phyloP scores from a whole-genome alignment of 2,113 vertebrate species.

The Donacobius atricapilla region DNA sequence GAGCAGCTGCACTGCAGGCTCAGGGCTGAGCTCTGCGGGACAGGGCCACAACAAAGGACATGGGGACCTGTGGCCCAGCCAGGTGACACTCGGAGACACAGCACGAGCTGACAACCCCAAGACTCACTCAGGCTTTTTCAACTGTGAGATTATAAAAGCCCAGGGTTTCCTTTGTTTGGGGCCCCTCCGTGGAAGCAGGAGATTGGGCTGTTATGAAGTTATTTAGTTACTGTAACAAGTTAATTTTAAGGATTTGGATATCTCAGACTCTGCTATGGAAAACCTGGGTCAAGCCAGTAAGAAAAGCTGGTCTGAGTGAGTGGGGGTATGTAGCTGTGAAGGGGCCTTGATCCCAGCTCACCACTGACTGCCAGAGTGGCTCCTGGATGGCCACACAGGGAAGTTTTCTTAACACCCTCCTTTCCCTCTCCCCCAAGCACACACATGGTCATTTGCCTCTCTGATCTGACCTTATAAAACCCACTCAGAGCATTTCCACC shows the following conservation, averaged over 20 bases:
- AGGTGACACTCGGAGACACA: background rate
- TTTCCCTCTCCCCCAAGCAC: background rate
- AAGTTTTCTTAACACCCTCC: background rate
- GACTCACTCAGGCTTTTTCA: background rate
- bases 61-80: background rate
- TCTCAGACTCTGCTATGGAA: background rate
- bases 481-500: background rate
- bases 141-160: background rate
- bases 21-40: background rate
- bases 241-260: background rate
- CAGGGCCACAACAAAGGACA: background rate
- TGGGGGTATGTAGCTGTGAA: background rate
- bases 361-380: background rate
- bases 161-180: background rate
- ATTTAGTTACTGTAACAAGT: background rate
- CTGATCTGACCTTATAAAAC: background rate
- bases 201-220: background rate
- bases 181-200: rapidly evolving
- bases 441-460: background rate
- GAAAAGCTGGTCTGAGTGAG: background rate
- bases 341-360: background rate
- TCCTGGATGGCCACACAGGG: background rate
- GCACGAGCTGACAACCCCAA: background rate
- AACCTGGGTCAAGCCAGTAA: background rate
- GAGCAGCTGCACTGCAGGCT: background rate